phyloP scores from a whole-genome alignment of 2,888 invertebrate species.

The Pollenia labialis region DNA sequence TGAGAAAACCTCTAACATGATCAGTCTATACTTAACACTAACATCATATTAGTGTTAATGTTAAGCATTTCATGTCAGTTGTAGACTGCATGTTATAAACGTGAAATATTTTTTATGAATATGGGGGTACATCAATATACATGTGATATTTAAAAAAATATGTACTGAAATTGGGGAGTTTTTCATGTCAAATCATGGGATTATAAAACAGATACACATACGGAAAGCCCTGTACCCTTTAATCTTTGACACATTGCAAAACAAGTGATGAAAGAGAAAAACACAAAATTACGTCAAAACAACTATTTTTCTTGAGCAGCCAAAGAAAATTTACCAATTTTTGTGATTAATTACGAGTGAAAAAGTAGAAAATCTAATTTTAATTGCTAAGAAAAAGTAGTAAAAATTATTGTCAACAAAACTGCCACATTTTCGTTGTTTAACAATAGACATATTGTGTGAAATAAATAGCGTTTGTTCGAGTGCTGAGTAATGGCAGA shows the following conservation, averaged over 20 bases:
- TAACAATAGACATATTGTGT: constrained; percentile 20
- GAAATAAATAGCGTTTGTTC: constrained; percentile 35
- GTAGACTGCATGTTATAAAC: too few species aligned
- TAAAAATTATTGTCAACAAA: constrained; percentile 31
- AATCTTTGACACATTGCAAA: constrained; percentile 58
- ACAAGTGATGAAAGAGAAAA: constrained; percentile 43
- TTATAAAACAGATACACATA: background rate
- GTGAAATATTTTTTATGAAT: too few species aligned
- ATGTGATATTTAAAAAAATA: too few species aligned
- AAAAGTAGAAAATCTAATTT: constrained; percentile 34
- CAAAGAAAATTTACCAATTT: constrained; percentile 51
- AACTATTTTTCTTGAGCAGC: constrained; percentile 59
- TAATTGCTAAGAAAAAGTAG: constrained; percentile 21
- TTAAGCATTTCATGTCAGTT: too few species aligned
- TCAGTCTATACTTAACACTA: too few species aligned
- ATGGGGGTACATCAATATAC: too few species aligned
- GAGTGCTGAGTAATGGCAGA: constrained; percentile 81
- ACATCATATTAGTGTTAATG: too few species aligned
- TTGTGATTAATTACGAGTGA: constrained; percentile 68
- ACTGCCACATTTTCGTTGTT: constrained; percentile 48
- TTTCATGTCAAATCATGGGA: too few species aligned
- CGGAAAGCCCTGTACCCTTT: constrained; percentile 34
- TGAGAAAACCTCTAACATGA: too few species aligned
- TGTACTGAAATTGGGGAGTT: too few species aligned
- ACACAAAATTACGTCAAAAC: constrained; percentile 72